Evolutionary conservation across 2,888 invertebrate species (phyloP), one percentile per base, ranked within the genome.

Genomic region (Polymixis lichenea): DNA sequence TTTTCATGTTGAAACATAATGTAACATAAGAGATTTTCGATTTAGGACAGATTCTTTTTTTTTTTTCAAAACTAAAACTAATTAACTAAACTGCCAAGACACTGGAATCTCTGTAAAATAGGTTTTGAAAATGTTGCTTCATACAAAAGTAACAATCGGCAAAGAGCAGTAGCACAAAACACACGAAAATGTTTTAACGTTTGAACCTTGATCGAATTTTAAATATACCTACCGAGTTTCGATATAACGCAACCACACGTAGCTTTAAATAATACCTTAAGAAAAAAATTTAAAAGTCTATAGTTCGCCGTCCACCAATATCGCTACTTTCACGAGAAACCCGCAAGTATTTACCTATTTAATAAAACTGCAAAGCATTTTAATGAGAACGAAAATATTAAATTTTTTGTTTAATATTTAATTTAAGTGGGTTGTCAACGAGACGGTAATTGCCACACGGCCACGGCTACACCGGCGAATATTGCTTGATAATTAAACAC

Each of bases 351-450:
- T 78, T 73, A 32, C 32, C 4, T 32, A 71, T 78, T 78, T 64
- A 68, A 72, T 46, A 64, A 53, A 72, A 51, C 72, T 56, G 51
- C 58, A 72, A 71, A 73, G 43, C 75, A 80, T 72, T 79, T 83
- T 81, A 83, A 87, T 83, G 75, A 79, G 76, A 69, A 64, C 69
- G 55, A 77, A 75, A 65, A 71, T 77, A 60, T 79, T 72, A 61
- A 75, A 77, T 78, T 77, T 71, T 64, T 58, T 66, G 64, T 86
- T 38, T 72, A 79, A 83, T 83, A 81, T 85, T 81, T 79, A 66
- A 83, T 82, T 77, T 56, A 74, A 83, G 75, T 77, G 60, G 66
- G 53, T 74, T 78, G 76, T 46, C 74, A 72, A 76, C 80, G 69
- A 77, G 69, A 58, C 58, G 55, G 66, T 84, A 72, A 80, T 74